Conservation (phyloP, 2,113 vertebrate genomes). For the Phocoena sinus region DNA sequence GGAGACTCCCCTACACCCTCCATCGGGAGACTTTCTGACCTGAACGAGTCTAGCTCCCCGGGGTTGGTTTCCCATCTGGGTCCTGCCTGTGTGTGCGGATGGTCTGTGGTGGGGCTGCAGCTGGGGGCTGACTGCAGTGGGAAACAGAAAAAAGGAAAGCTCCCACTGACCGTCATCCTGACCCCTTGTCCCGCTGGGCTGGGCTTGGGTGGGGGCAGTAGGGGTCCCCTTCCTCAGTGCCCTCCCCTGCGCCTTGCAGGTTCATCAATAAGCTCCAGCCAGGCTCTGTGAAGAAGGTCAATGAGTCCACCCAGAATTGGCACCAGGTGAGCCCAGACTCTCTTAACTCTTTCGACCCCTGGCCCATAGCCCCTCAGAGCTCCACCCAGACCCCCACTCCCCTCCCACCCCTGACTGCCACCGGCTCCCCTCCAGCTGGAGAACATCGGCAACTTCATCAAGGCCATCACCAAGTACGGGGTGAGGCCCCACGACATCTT, state of each 20-base stretch:
- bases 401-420: accelerated
- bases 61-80: background rate
- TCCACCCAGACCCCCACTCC: accelerated
- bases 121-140: background rate
- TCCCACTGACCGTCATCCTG: too few species aligned
- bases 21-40: background rate
- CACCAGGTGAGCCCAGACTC: constrained; percentile 86
- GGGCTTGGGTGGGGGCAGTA: background rate
- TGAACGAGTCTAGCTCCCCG: background rate
- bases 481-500: constrained; percentile 92
- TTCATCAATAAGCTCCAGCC: constrained; percentile 94
- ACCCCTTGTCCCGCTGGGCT: background rate
- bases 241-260: constrained; percentile 66
- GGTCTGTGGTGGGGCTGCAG: background rate
- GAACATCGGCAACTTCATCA: constrained; percentile 95
- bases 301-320: constrained; percentile 92
- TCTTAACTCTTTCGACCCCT: background rate
- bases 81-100: accelerated
- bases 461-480: constrained; percentile 90
- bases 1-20: background rate
- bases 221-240: background rate
- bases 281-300: constrained; percentile 91
- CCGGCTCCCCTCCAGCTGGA: constrained; percentile 83
- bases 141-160: background rate
- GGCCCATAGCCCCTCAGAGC: background rate